Conservation (phyloP, 2,888 invertebrate species). For the Caenorhabditis japonica region DNA sequence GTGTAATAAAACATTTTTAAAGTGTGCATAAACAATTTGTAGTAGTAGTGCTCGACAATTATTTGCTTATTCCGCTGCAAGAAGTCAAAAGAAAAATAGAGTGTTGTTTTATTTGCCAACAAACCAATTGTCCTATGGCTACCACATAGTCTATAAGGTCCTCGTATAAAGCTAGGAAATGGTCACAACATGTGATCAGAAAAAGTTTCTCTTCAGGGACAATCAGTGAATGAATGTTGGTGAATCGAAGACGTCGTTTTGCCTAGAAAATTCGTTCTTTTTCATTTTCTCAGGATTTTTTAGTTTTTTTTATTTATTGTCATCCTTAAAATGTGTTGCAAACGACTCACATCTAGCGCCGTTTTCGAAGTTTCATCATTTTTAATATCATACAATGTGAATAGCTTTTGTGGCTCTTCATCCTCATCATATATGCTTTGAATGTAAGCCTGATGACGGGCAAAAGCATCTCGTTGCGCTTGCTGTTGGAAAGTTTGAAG, state of each 20-base stretch:
- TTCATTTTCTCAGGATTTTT: neutral
- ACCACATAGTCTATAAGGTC: conserved; percentile 33
- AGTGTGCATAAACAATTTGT: conserved; percentile 42
- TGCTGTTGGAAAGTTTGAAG: neutral
- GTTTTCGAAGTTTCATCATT: conserved; percentile 22
- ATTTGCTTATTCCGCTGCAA: conserved; percentile 45
- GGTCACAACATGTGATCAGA: conserved; percentile 22
- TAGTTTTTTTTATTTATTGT: no score
- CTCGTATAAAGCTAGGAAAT: conserved; percentile 26
- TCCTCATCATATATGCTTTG: conserved; percentile 22
- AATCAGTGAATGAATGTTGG: conserved; percentile 29
- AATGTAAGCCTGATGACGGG: neutral
- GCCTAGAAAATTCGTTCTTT: conserved; percentile 9
- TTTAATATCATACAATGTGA: conserved; percentile 36
- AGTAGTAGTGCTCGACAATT: conserved; percentile 40
- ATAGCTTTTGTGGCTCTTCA: conserved; percentile 12
- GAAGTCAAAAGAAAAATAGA: no score
- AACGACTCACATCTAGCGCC: conserved; percentile 20
- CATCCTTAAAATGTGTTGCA: no score
- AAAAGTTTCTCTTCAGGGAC: conserved; percentile 31
- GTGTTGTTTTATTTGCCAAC: no score
- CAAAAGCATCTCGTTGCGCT: neutral
- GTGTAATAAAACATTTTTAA: conserved; percentile 46
- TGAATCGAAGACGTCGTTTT: conserved; percentile 15
- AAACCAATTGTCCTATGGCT: no score